Conservation (phyloP, 1,140 invertebrate species). For the Procambarus virginalis region DNA sequence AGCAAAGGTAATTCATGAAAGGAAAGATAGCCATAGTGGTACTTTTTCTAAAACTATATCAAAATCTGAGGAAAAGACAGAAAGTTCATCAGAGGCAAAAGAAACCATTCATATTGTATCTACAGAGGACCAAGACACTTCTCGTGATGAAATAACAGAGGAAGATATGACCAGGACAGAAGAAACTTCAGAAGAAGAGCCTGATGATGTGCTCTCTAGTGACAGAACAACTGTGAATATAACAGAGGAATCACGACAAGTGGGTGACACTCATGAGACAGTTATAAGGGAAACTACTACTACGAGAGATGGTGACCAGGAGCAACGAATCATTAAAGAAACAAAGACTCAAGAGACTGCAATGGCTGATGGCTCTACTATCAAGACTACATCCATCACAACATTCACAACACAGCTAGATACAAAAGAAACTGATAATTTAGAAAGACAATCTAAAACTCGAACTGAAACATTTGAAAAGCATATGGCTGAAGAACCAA, state of each 20-base stretch:
- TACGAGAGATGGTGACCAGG: slow-evolving; percentile 65
- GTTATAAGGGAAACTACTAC: slow-evolving; percentile 69
- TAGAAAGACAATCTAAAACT: not conserved
- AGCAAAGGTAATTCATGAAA: slow-evolving; percentile 52
- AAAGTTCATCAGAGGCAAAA: slow-evolving; percentile 60
- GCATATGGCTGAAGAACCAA: not conserved
- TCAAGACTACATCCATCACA: slow-evolving; percentile 70
- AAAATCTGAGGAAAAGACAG: slow-evolving; percentile 57
- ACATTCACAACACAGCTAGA: slow-evolving; percentile 70
- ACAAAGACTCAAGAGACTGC: slow-evolving; percentile 70
- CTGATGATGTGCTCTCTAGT: not conserved
- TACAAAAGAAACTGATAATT: slow-evolving; percentile 45
- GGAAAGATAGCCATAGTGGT: slow-evolving; percentile 48
- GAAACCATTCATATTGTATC: slow-evolving; percentile 45
- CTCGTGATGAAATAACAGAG: slow-evolving; percentile 55
- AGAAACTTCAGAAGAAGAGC: slow-evolving; percentile 62
- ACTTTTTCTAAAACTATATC: slow-evolving; percentile 49
- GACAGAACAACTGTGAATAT: slow-evolving; percentile 58
- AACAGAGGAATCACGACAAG: slow-evolving; percentile 61
- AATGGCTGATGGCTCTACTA: slow-evolving; percentile 68
- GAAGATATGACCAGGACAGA: slow-evolving; percentile 64
- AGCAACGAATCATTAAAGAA: slow-evolving; percentile 68
- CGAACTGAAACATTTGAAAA: not conserved
- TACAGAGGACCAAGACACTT: slow-evolving; percentile 61
- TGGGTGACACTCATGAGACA: slow-evolving; percentile 67